Percentiles rank a stretch among this genome's conserved stretches.
These are phyloP conservation scores for Galagoides demidoff DNA, from an alignment of 2,797 vertebrate species.

Conservation along the genomic window DNA sequence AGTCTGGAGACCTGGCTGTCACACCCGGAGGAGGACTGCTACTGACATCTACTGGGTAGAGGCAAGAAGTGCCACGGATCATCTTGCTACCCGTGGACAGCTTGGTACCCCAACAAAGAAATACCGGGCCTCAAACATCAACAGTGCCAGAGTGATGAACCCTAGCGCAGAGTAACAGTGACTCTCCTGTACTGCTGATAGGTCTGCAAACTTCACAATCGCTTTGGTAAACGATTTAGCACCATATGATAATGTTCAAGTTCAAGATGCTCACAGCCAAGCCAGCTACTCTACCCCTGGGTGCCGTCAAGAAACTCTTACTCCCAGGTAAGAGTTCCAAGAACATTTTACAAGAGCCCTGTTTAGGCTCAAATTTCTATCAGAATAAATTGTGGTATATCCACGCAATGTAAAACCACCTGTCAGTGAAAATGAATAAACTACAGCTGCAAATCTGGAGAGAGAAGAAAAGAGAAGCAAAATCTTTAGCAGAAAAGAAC, in stretches of 20 bases:
- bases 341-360: background rate
- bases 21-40: background rate
- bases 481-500: background rate
- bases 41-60: background rate
- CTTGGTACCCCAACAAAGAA: background rate
- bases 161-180: background rate
- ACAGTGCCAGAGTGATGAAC: background rate
- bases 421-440: background rate
- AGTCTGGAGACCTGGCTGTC: background rate
- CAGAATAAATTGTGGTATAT: background rate
- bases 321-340: background rate
- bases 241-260: background rate
- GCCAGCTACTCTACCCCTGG: background rate
- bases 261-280: background rate
- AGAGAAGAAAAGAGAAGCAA: background rate
- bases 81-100: background rate
- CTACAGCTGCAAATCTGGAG: background rate
- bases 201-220: background rate
- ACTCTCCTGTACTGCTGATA: background rate
- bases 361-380: background rate
- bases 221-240: background rate
- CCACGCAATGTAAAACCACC: background rate
- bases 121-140: background rate
- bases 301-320: background rate
- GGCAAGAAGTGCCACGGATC: background rate